Percentiles rank a stretch among this genome's conserved stretches.
Conservation (phyloP, 1,140 invertebrate genomes). For the Pseudomyrmex dendroicus region DNA sequence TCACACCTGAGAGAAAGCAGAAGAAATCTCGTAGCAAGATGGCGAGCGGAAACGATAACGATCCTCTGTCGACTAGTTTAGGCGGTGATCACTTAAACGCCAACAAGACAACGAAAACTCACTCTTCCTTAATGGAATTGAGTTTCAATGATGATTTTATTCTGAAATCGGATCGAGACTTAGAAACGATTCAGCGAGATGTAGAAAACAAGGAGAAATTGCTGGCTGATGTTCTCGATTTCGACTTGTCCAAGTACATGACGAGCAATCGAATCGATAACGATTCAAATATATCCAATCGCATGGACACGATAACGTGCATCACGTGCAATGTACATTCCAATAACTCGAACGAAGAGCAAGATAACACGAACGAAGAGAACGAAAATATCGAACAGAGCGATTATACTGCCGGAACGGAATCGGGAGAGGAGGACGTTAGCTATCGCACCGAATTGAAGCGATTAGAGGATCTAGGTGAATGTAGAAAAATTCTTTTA, state of each 20-base stretch:
- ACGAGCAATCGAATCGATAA: constrained; percentile 72
- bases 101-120: constrained; percentile 70
- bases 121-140: constrained; percentile 80
- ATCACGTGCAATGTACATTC: constrained; percentile 65
- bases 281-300: constrained; percentile 60
- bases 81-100: constrained; percentile 62
- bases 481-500: constrained; percentile 78
- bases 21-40: constrained; percentile 77
- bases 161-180: constrained; percentile 83
- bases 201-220: constrained; percentile 86
- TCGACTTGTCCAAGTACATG: constrained; percentile 84
- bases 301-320: constrained; percentile 65
- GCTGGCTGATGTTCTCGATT: constrained; percentile 84
- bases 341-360: constrained; percentile 38
- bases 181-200: constrained; percentile 85
- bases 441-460: constrained; percentile 80
- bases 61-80: constrained; percentile 51
- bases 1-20: constrained; percentile 83
- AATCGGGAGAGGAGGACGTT: constrained; percentile 72
- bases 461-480: constrained; percentile 78
- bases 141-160: constrained; percentile 81
- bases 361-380: constrained; percentile 35
- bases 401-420: constrained; percentile 56
- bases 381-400: constrained; percentile 55
- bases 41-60: constrained; percentile 58